A percentile compares a stretch with the other conserved stretches of the same genome.
These are phyloP conservation scores for Acrossocheilus fasciatus DNA, from an alignment of 2,797 vertebrate genomes.

Conservation along the genomic window DNA sequence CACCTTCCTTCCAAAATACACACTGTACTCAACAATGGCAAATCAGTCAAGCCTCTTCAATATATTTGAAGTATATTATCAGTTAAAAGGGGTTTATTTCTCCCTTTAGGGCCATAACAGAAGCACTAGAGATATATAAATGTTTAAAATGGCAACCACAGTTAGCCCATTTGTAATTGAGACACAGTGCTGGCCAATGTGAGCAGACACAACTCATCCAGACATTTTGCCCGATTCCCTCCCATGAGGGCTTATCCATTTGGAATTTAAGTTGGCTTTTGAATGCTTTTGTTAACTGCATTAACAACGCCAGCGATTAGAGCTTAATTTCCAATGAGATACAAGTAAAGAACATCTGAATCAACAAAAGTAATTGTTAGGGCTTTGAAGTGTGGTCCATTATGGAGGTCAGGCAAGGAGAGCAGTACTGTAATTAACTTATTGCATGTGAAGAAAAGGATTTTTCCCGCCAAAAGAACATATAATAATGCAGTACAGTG, in stretches of 20 bases:
- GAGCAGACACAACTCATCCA: conserved; percentile 44
- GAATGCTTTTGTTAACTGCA: conserved; percentile 10
- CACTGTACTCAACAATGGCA: conserved; percentile 19
- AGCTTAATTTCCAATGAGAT: conserved; percentile 29
- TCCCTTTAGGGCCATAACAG: conserved; percentile 48
- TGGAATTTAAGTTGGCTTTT: conserved; percentile 16
- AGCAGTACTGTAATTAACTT: conserved; percentile 11
- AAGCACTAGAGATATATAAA: conserved; percentile 57
- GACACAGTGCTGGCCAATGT: conserved; percentile 34
- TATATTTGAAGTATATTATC: conserved; percentile 44
- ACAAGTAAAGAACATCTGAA: conserved; percentile 44
- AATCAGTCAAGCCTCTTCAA: conserved; percentile 28
- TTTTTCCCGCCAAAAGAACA: conserved; percentile 18
- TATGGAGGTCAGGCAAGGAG: conserved; percentile 6
- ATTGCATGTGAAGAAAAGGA: conserved; percentile 16
- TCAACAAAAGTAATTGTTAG: conserved; percentile 31
- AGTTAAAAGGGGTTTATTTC: conserved; percentile 48
- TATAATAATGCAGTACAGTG: conserved; percentile 27
- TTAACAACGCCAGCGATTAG: conserved; percentile 19
- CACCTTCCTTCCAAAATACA: conserved; percentile 30
- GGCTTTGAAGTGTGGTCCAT: conserved; percentile 35
- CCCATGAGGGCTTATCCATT: conserved; percentile 24
- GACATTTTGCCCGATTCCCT: conserved; percentile 28
- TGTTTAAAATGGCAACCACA: conserved; percentile 62
- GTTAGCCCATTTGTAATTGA: conserved; percentile 56